A percentile compares a stretch with the other conserved stretches of the same genome.
These are phyloP conservation scores for Actenoides lindsayi DNA, from an alignment of 2,113 vertebrate genomes.

Conservation along the genomic window DNA sequence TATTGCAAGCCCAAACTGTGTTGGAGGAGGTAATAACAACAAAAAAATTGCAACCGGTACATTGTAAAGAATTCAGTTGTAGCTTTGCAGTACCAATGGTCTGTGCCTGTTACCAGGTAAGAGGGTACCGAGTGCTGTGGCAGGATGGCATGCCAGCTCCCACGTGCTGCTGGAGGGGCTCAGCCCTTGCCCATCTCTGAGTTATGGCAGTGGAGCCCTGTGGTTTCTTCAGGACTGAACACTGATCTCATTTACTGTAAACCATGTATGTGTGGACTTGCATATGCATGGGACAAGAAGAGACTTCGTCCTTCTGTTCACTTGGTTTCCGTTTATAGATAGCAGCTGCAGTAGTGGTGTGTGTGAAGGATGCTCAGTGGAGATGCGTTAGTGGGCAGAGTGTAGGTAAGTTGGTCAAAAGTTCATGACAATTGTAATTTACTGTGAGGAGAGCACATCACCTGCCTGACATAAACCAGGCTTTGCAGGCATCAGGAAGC, in stretches of 20 bases:
- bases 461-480: not conserved
- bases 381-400: not conserved
- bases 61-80: not conserved
- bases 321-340: not conserved
- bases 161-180: not conserved
- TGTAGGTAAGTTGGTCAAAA: not conserved
- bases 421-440: not conserved
- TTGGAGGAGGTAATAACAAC: slow-evolving; percentile 48
- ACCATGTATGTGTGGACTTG: rapidly evolving
- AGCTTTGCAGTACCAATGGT: rapidly evolving
- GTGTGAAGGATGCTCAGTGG: rapidly evolving
- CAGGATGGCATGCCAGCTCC: not conserved
- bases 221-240: not conserved
- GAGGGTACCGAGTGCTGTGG: not conserved
- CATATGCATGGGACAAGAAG: not conserved
- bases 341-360: rapidly evolving
- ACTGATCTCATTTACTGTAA: not conserved
- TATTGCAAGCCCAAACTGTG: slow-evolving; percentile 50
- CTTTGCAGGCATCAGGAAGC: not conserved
- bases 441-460: not conserved
- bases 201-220: not conserved
- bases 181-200: not conserved
- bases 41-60: not conserved
- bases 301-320: not conserved
- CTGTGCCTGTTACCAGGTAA: rapidly evolving